phyloP scores from a whole-genome alignment of 2,797 vertebrate species.

The Cossypha caffra region DNA sequence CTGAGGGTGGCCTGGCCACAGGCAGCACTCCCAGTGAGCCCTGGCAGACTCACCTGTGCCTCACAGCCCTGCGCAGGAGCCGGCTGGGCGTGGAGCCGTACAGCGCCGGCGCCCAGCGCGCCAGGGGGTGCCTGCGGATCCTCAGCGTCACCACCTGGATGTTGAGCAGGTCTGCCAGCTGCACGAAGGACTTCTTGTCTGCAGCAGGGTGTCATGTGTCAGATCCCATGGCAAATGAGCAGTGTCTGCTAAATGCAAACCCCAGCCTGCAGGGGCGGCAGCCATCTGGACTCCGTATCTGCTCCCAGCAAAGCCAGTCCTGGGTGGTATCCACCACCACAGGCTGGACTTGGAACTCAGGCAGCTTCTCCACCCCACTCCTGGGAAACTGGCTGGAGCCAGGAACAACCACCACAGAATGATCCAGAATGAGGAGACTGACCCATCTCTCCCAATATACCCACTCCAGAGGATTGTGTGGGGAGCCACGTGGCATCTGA shows the following conservation, averaged over 20 bases:
- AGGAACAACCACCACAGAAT: neutral
- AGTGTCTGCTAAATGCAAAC: accelerated
- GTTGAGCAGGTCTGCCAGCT: slow-evolving; percentile 91
- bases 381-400: neutral
- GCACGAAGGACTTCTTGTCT: slow-evolving; percentile 89
- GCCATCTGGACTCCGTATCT: accelerated
- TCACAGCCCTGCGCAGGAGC: slow-evolving; percentile 79
- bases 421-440: no score
- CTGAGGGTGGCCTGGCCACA: neutral
- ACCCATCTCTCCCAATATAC: neutral
- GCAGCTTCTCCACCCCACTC: neutral
- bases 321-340: neutral
- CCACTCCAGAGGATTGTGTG: neutral
- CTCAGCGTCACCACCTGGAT: slow-evolving; percentile 89
- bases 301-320: neutral
- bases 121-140: slow-evolving; percentile 83
- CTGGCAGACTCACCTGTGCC: slow-evolving; percentile 79
- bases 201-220: neutral
- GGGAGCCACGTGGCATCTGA: neutral
- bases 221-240: neutral
- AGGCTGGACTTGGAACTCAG: neutral
- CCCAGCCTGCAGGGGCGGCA: accelerated
- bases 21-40: accelerated
- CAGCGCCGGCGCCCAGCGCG: slow-evolving; percentile 71
- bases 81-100: slow-evolving; percentile 82